These are phyloP conservation scores for Apis mellifera DNA, from an alignment of 1,140 invertebrate genomes.

Conservation along the genomic window DNA sequence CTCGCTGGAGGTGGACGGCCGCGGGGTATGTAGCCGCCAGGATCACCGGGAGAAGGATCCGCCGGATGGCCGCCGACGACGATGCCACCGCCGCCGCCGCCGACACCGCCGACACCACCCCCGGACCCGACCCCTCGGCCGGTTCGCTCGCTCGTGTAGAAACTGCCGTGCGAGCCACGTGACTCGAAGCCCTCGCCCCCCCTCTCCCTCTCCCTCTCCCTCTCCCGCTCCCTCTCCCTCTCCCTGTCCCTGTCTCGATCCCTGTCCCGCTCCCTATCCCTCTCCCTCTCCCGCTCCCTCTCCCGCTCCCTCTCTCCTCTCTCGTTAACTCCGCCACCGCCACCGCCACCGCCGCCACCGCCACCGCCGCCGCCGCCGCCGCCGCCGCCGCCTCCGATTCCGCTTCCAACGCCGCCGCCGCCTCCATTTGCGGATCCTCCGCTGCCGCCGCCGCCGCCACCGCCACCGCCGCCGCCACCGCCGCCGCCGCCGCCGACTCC, in stretches of 20 bases:
- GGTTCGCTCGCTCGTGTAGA: conserved; percentile 74
- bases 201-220: conserved; percentile 65
- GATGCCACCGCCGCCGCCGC: conserved; percentile 68
- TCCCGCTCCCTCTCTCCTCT: conserved; percentile 35
- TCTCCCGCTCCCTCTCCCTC: conserved; percentile 39
- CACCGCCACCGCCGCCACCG: conserved; percentile 6
- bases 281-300: conserved; percentile 60
- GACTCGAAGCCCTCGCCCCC: conserved; percentile 74
- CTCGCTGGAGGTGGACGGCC: conserved; percentile 73
- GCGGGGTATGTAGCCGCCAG: conserved; percentile 74
- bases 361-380: neutral
- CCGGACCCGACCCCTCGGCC: conserved; percentile 74
- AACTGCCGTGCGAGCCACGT: conserved; percentile 75
- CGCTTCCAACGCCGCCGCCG: conserved; percentile 12
- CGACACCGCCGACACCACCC: conserved; percentile 67
- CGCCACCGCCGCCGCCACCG: conserved; percentile 20
- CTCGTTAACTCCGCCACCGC: conserved; percentile 23
- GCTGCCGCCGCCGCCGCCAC: neutral
- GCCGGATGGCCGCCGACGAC: conserved; percentile 70
- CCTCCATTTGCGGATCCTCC: too few relatives aligned
- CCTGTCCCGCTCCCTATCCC: conserved; percentile 17
- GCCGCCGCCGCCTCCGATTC: conserved; percentile 59
- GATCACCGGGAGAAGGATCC: conserved; percentile 74
- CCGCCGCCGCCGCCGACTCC: neutral
- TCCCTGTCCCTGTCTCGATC: conserved; percentile 33